phyloP scores from a whole-genome alignment of 2,113 vertebrate genomes.

The Hiodon tergisus region DNA sequence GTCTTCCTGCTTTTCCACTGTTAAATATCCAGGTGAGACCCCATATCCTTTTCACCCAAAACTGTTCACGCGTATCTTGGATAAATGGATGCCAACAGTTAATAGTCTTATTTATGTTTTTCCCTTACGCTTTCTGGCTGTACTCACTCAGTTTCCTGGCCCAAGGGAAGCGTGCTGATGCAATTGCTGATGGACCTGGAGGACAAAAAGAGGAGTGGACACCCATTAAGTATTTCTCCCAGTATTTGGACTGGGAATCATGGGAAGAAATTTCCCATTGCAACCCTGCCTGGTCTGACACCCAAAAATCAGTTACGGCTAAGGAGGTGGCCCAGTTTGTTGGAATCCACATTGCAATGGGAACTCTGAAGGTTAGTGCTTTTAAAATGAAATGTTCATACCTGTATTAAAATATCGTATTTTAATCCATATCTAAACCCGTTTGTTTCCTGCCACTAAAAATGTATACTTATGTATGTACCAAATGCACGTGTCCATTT shows the following conservation, averaged over 20 bases:
- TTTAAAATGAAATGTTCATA: background rate
- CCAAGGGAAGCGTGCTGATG: background rate
- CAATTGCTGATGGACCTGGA: background rate
- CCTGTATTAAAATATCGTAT: background rate
- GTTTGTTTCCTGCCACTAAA: background rate
- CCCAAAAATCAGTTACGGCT: constrained; percentile 38
- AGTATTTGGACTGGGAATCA: constrained; percentile 57
- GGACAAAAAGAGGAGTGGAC: constrained; percentile 24
- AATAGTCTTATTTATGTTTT: background rate
- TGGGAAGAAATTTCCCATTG: constrained; percentile 57
- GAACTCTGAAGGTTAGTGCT: constrained; percentile 64
- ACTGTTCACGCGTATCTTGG: background rate
- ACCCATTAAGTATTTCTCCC: constrained; percentile 60
- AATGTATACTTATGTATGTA: background rate
- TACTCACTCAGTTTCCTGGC: constrained; percentile 29
- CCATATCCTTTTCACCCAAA: no score
- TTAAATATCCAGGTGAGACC: no score
- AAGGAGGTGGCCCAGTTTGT: constrained; percentile 61
- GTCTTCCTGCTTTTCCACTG: no score
- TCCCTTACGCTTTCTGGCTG: background rate
- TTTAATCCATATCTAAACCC: background rate
- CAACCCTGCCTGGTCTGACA: constrained; percentile 43
- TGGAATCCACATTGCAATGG: constrained; percentile 71
- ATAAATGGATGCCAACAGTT: background rate
- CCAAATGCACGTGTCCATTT: background rate